Conservation (phyloP, 2,888 invertebrate species). For the Cataglyphis altisquamis region DNA sequence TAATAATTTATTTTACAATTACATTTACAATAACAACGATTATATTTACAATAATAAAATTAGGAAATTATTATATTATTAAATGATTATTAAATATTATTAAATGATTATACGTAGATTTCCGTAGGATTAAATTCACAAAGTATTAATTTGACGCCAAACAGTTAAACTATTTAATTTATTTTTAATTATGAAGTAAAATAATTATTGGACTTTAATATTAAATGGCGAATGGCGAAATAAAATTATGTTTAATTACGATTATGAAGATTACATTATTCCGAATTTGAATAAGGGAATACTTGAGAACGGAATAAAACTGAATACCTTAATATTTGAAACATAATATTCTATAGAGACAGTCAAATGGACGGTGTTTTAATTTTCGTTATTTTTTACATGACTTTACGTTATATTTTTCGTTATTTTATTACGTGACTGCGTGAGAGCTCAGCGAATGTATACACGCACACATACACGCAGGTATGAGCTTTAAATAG, state of each 20-base stretch:
- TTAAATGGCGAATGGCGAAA: slow-evolving; percentile 19
- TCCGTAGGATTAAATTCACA: not conserved
- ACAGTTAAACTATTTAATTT: not conserved
- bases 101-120: not conserved
- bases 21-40: not conserved
- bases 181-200: not conserved
- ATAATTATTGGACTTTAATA: not conserved
- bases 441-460: slow-evolving; percentile 7
- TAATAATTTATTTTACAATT: not conserved
- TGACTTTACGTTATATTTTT: slow-evolving; percentile 19
- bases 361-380: slow-evolving; percentile 12
- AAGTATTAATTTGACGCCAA: not conserved
- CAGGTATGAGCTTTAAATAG: slow-evolving; percentile 11
- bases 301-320: slow-evolving; percentile 6
- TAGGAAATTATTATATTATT: not conserved
- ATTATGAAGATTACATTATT: not conserved
- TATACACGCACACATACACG: not conserved
- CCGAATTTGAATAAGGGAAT: not conserved
- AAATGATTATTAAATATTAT: slow-evolving; percentile 1
- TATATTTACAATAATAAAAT: not conserved
- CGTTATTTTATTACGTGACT: slow-evolving; percentile 27
- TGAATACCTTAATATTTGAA: slow-evolving; percentile 16
- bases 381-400: slow-evolving; percentile 41
- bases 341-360: slow-evolving; percentile 23
- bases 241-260: slow-evolving; percentile 28